Conservation (phyloP, 2,888 invertebrate species). For the Torymus aiolomorphi region DNA sequence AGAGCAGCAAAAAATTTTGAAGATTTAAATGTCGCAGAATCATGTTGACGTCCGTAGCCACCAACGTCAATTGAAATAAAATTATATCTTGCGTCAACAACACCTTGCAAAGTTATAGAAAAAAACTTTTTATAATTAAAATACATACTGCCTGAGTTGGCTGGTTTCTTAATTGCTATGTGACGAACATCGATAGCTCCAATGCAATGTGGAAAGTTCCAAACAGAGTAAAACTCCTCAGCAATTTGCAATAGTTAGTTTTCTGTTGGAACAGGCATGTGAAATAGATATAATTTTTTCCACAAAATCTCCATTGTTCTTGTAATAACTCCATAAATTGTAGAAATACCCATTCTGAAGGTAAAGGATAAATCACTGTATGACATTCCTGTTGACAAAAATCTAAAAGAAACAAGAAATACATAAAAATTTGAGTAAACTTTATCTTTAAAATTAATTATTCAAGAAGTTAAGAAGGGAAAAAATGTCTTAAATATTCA, state of each 20-base stretch:
- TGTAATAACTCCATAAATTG: neutral
- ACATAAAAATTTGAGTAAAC: slow-evolving; percentile 26
- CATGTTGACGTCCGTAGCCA: too few relatives aligned
- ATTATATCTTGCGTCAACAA: too few relatives aligned
- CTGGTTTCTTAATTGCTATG: too few relatives aligned
- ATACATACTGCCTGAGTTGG: too few relatives aligned
- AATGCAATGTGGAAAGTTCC: slow-evolving; percentile 48
- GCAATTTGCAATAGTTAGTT: slow-evolving; percentile 37
- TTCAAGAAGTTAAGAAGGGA: neutral
- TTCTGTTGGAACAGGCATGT: slow-evolving; percentile 49
- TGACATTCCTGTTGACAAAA: slow-evolving; percentile 37
- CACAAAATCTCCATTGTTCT: slow-evolving; percentile 37
- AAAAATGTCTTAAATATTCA: neutral
- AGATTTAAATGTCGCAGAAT: too few relatives aligned
- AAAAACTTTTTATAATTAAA: too few relatives aligned
- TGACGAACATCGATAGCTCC: too few relatives aligned
- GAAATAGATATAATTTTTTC: slow-evolving; percentile 22
- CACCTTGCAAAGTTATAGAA: too few relatives aligned
- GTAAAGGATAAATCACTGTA: slow-evolving; percentile 26
- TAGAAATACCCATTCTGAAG: slow-evolving; percentile 34
- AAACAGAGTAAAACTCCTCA: slow-evolving; percentile 32
- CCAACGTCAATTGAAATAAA: too few relatives aligned
- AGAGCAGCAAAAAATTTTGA: too few relatives aligned
- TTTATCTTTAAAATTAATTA: neutral
- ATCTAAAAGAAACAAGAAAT: too few relatives aligned